phyloP scores from a whole-genome alignment of 2,797 vertebrate species.

The Myiotriccus ornatus region DNA sequence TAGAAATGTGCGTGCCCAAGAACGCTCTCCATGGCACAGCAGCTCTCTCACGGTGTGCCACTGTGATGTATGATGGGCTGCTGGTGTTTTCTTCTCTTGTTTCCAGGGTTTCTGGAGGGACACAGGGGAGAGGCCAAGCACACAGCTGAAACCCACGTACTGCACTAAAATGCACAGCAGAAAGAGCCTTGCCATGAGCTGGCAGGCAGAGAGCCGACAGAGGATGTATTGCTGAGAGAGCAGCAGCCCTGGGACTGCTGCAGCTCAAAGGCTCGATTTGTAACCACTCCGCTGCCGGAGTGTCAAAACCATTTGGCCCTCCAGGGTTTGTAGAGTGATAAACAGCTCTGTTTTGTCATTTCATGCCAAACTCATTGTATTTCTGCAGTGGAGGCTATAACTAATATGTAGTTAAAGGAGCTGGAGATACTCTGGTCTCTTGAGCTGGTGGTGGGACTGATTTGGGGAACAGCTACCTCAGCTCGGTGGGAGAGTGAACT shows the following conservation, averaged over 20 bases:
- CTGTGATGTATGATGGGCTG: neutral
- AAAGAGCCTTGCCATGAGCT: neutral
- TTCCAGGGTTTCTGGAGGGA: neutral
- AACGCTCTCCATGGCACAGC: neutral
- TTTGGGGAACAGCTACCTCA: neutral
- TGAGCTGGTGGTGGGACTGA: neutral
- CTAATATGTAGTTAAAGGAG: slow-evolving; percentile 34
- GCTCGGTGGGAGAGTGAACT: neutral
- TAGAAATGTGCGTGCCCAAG: neutral
- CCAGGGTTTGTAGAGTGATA: slow-evolving; percentile 36
- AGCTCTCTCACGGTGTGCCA: neutral
- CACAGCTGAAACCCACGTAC: neutral
- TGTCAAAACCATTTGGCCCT: slow-evolving; percentile 16
- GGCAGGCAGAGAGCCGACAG: neutral
- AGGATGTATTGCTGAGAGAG: slow-evolving; percentile 43
- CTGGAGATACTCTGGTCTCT: neutral
- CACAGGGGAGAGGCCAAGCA: neutral
- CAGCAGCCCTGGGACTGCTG: slow-evolving; percentile 32
- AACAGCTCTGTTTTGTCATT: slow-evolving; percentile 47
- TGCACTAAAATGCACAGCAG: neutral
- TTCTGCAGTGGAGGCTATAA: neutral
- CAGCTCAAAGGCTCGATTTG: neutral
- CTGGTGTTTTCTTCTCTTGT: neutral
- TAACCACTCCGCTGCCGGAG: neutral
- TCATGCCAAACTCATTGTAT: slow-evolving; percentile 23